A percentile compares a stretch with the other conserved stretches of the same genome.
These are phyloP conservation scores for Lerista edwardsae DNA, from an alignment of 2,797 vertebrate species.

Conservation along the genomic window DNA sequence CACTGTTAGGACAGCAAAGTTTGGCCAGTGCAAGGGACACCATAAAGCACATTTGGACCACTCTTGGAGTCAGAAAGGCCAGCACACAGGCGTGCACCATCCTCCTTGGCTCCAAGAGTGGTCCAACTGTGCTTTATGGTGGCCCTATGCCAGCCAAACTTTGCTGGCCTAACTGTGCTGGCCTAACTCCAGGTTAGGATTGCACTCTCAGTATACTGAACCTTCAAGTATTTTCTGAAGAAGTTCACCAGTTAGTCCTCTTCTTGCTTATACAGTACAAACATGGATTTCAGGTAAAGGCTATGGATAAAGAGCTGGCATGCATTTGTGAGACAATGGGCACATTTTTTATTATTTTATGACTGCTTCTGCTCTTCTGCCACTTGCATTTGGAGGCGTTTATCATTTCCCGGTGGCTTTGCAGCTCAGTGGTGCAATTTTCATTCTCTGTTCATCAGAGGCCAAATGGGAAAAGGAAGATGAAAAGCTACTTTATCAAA, in stretches of 20 bases:
- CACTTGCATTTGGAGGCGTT: background rate
- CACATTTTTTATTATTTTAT: conserved; percentile 15
- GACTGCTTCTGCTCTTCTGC: background rate
- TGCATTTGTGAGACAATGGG: background rate
- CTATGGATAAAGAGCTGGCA: background rate
- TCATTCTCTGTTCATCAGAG: background rate
- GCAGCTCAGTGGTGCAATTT: conserved; percentile 8
- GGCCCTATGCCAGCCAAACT: too few species aligned
- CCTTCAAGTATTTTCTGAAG: background rate
- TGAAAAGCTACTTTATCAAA: background rate
- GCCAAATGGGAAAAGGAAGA: background rate
- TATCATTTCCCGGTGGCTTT: conserved; percentile 35
- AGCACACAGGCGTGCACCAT: too few species aligned
- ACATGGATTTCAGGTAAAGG: background rate
- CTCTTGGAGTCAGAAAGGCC: too few species aligned
- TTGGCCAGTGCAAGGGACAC: too few species aligned
- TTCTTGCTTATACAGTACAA: background rate
- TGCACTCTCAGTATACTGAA: background rate
- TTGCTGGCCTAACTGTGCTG: too few species aligned
- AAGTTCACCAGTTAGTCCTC: background rate
- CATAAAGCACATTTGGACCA: too few species aligned
- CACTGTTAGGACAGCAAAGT: too few species aligned
- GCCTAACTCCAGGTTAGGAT: too few species aligned
- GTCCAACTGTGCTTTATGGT: too few species aligned
- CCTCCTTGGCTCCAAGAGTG: too few species aligned